Evolutionary conservation across 2,888 invertebrate species (phyloP).

Genomic region (Ceriagrion tenellum): DNA sequence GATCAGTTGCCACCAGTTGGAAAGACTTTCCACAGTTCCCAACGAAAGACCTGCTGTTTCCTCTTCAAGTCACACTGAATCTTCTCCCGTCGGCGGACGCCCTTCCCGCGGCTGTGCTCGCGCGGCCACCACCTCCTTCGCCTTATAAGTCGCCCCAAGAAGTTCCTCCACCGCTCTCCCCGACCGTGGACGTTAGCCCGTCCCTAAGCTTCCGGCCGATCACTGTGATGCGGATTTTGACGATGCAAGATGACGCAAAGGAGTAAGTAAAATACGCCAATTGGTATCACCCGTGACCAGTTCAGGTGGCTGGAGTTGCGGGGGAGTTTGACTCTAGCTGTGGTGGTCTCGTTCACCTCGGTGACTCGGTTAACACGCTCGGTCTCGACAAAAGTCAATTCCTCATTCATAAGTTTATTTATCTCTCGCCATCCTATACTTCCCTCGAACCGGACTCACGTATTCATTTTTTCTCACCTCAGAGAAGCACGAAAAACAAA

Average conservation of each 20-base stretch:
- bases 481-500: too few relatives aligned
- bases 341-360: too few relatives aligned
- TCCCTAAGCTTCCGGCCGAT: neutral
- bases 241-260: constrained; percentile 69
- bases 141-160: neutral
- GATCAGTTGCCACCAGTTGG: too few relatives aligned
- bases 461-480: too few relatives aligned
- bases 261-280: constrained; percentile 23
- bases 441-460: too few relatives aligned
- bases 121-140: neutral
- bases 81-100: neutral
- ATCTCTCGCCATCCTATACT: too few relatives aligned
- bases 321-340: neutral
- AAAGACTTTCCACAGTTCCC: too few relatives aligned
- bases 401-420: too few relatives aligned
- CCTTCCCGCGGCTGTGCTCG: neutral
- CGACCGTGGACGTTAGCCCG: neutral
- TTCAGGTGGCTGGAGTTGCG: too few relatives aligned
- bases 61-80: neutral
- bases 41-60: too few relatives aligned
- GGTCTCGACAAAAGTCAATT: too few relatives aligned
- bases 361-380: too few relatives aligned
- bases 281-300: neutral
- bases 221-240: constrained; percentile 66
- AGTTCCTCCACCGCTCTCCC: neutral